A percentile compares a stretch with the other conserved stretches of the same genome.
These are phyloP conservation scores for Cheirogaleus medius DNA, from an alignment of 2,113 vertebrate genomes.

Conservation along the genomic window DNA sequence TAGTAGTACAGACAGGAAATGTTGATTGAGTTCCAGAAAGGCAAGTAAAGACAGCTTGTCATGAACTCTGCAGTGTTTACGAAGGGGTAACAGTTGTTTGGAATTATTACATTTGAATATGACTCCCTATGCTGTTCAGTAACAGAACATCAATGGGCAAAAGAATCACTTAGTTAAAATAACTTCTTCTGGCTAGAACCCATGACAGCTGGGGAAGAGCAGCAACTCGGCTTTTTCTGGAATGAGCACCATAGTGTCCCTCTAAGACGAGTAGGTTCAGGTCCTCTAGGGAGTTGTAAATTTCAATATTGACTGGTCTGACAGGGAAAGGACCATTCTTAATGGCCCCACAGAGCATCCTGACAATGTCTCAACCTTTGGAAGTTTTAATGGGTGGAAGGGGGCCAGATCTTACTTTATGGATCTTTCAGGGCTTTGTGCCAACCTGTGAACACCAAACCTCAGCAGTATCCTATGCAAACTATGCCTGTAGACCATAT, in stretches of 20 bases:
- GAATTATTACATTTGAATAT: neutral
- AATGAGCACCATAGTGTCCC: neutral
- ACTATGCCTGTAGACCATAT: neutral
- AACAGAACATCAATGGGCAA: neutral
- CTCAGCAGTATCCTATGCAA: neutral
- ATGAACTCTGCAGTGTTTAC: neutral
- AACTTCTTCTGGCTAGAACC: neutral
- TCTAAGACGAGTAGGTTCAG: neutral
- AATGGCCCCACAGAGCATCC: neutral
- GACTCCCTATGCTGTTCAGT: neutral
- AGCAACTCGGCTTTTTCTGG: neutral
- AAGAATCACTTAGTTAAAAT: neutral
- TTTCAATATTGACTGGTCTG: neutral
- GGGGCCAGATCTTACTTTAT: neutral
- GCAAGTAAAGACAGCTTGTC: neutral
- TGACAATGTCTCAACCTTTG: neutral
- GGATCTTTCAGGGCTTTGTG: neutral
- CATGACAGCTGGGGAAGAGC: neutral
- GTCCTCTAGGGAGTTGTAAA: neutral
- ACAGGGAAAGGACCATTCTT: neutral
- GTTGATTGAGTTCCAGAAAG: neutral
- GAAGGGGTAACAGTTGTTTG: neutral
- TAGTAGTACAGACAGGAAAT: neutral
- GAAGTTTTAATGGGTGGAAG: neutral
- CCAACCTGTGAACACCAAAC: neutral